These are phyloP conservation scores for Julus scandinavius DNA, from an alignment of 2,888 invertebrate species.

Conservation along the genomic window DNA sequence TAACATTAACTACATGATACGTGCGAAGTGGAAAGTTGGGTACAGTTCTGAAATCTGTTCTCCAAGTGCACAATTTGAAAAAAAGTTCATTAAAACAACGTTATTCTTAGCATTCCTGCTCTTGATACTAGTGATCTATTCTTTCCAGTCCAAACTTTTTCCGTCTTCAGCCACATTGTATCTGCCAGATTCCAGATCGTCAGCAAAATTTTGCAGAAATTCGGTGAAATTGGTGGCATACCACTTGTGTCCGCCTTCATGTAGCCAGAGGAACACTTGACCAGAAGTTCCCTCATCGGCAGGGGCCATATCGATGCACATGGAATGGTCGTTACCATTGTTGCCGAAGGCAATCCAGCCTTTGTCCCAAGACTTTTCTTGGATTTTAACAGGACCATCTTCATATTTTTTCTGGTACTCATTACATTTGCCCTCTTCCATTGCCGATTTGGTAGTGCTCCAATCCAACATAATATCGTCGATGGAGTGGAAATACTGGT, in stretches of 20 bases:
- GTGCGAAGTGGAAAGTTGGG: no score
- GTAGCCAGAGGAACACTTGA: neutral
- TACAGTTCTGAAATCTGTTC: no score
- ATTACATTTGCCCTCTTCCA: neutral
- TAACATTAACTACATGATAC: no score
- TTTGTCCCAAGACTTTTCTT: neutral
- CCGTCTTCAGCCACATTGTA: conserved; percentile 1
- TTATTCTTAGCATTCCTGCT: no score
- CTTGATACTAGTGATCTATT: neutral
- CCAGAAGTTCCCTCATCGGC: neutral
- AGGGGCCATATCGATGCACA: conserved; percentile 14
- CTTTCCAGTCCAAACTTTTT: neutral
- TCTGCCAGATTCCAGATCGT: conserved; percentile 1
- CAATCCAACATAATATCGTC: neutral
- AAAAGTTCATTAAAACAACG: no score
- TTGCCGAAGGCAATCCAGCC: conserved; percentile 24
- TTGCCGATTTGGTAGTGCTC: neutral
- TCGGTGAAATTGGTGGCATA: conserved; percentile 5
- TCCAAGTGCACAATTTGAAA: no score
- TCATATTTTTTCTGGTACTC: neutral
- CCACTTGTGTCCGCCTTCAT: conserved; percentile 6
- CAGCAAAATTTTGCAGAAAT: conserved; percentile 9
- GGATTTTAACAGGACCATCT: neutral
- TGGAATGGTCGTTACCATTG: neutral
- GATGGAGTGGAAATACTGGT: neutral